Evolutionary conservation across 2,888 invertebrate species (phyloP), one percentile per base, ranked within the genome.

Genomic region (Callinectes sapidus): DNA sequence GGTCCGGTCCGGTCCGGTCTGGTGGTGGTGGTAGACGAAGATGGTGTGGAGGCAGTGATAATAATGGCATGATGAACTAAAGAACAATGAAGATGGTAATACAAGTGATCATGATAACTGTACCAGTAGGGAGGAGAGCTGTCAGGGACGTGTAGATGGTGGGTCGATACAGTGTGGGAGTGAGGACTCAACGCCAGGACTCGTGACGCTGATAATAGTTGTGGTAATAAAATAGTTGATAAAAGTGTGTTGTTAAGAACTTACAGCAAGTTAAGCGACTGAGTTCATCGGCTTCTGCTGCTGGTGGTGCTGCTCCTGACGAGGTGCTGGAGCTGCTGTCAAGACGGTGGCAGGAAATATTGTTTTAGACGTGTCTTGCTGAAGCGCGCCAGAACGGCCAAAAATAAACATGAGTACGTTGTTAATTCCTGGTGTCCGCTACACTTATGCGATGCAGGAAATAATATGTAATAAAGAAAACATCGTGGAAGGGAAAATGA

Each of bases 21-120:
- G 48, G 32, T 90, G 90, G 66, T 66, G 61, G 66, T 71, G 66
- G 42, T 87, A 48, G 87, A 18, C 13, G 87, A 71, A 32, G 87
- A 42, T 77, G n/a, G 42, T n/a, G 32, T 90, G 81, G 54, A 77
- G 90, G n/a, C 32, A 28, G 32, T 90, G 90, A 48, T 90, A 35
- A 39, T 18, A 39, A 66, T 61, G 35, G 61, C 48, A n/a, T 89
- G 28, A 61, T 55, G 39, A 61, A 66, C 39, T 61, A 16, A 66
- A 61, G 89, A n/a, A 28, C 39, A 55, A 87, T 55, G 54, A 54
- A 87, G 87, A 87, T 87, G 87, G 81, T 81, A 32, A 81, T 81
- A 35, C 81, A 35, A 81, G 81, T 16, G 81, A 35, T 81, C 81
- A 81, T 81, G 81, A 81, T 81, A 81, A 81, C 81, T 81, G 81